Base-by-base conservation (phyloP, 2,888 invertebrate genomes). In the Aleiodes leptofemur region DNA sequence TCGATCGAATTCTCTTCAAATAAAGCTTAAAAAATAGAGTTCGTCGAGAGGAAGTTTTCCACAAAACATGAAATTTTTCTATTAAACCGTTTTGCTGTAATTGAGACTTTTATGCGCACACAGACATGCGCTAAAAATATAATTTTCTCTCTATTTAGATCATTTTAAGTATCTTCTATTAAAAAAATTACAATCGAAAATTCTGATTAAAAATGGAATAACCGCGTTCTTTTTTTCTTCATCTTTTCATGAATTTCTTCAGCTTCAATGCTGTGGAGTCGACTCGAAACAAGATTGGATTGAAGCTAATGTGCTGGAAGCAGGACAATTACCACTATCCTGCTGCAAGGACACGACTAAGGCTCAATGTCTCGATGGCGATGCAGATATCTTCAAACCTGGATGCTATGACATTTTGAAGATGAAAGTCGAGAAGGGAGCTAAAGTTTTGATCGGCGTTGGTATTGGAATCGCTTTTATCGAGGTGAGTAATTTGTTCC, bases 401-500 rank as follows among this genome's bases (percentile, higher is more conserved):
- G 93, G 93, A 16, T 93, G 93, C 80, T 91, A 91, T 73, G 86
- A 88, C 13, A 90, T 91, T 81, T 84, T 93, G 38, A 90, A 91
- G 83, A 87, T 88, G 72, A 91, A 91, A 78, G 91, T 93, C 29
- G 90, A 91, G 29, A 90, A 90, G 51, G 91, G 91, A 76, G 91
- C 92, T 0, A 90, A 90, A n/a, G 88, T 92, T 43, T 85, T 93
- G 34, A 92, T 93, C 82, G 92, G 92, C 0, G 92, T 93, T 73
- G 93, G 93, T 56, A 92, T 93, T 68, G 93, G 93, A 69, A 92
- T 94, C 76, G 93, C 93, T 31, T 93, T 93, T 82, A 79, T 92
- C 23, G 91, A 92, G 90, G 92, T 91, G 83, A 81, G 79, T 80
- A 72, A 66, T 64, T 43, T n/a, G n/a, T 7, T 34, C 66, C 51